Evolutionary conservation across 2,113 vertebrate genomes (phyloP), one percentile per base, ranked within the genome.

Genomic region (Tupaia chinensis): DNA sequence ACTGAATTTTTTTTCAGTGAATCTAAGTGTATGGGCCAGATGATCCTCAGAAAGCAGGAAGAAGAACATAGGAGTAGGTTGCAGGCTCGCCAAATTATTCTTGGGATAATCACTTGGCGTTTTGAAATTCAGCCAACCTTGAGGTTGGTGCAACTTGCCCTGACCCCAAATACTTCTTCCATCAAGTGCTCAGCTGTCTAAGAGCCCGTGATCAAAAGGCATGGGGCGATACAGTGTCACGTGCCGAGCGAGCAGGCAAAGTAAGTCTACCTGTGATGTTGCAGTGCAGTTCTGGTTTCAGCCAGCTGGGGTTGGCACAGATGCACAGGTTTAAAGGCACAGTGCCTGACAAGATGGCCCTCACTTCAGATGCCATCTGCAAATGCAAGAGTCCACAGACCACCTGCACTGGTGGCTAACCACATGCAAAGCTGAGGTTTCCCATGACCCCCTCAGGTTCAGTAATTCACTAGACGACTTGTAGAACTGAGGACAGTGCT

Each of bases 231-330:
- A 4, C 3, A 10, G 29, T 5, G 70, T 54, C 60, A 56, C 44
- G 0, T 9, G 20, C 20, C 3, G 0, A 29, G 22, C 32, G 63
- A 1, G 9, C 17, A 2, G 32, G 13, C 17, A 32, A 56, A 91
- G 14, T 16, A 65, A 63, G 17, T 29, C 1, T 7, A n/a, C n/a
- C 20, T 27, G 7, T 15, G 13, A 9, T 15, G 1, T 17, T 3
- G 7, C 32, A 8, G 16, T 4, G 29, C 0, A 16, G 2, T 29
- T 54, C 65, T 25, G 32, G 56, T 25, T 16, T 22, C 5, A 8
- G 29, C 15, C 60, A 16, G 14, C 12, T n/a, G 69, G 8, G 20
- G 20, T 63, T 27, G 7, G 27, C 20, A 9, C 20, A 85, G 85
- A 84, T 29, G 29, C 32, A 56, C 23, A 4, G 1, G 0, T n/a